These are phyloP conservation scores for Notolepis coatsorum DNA, from an alignment of 2,797 vertebrate species.

Conservation along the genomic window DNA sequence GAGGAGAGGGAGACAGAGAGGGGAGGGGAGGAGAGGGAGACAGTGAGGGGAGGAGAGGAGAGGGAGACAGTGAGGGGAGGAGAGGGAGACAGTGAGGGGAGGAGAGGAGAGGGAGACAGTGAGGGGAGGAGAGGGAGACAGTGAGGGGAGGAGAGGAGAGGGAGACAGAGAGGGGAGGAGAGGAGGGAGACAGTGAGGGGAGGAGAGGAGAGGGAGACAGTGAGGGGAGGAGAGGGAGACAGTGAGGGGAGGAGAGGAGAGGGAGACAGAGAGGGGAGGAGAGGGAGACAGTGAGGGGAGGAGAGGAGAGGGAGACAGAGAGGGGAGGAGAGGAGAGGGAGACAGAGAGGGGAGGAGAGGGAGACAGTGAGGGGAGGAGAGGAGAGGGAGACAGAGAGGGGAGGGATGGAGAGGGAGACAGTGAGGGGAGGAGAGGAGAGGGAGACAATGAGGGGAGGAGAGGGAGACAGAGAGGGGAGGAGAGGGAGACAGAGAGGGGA, in stretches of 20 bases:
- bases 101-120: neutral
- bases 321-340: neutral
- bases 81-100: neutral
- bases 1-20: neutral
- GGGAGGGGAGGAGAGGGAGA: neutral
- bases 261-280: neutral
- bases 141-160: no score
- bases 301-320: neutral
- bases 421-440: constrained; percentile 3
- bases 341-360: neutral
- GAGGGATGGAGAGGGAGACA: neutral
- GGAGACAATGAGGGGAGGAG: no score
- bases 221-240: no score
- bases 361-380: neutral
- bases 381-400: neutral
- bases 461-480: no score
- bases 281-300: neutral
- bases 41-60: neutral
- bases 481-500: neutral
- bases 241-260: neutral
- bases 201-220: neutral
- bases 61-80: neutral
- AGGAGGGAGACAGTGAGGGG: neutral
- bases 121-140: neutral
- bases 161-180: neutral